Evolutionary conservation across 2,888 invertebrate species (phyloP).

Genomic region (Asteroscopus sphinx): DNA sequence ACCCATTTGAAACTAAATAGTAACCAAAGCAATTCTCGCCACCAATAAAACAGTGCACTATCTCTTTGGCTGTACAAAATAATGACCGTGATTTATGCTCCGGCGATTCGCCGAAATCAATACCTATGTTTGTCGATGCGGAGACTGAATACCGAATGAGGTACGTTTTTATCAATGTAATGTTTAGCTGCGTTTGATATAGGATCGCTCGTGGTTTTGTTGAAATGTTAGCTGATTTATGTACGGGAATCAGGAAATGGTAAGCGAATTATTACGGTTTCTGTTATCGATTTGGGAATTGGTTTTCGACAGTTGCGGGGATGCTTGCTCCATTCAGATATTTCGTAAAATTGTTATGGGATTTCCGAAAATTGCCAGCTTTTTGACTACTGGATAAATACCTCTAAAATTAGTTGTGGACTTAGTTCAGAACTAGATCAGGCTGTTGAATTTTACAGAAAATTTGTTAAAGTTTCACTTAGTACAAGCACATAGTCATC

Average conservation of each 20-base stretch:
- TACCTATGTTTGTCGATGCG: slow-evolving; percentile 41
- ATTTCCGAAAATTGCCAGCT: no score
- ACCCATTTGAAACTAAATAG: not conserved
- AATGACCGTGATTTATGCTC: slow-evolving; percentile 52
- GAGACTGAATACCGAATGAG: slow-evolving; percentile 47
- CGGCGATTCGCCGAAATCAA: slow-evolving; percentile 43
- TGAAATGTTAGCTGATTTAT: slow-evolving; percentile 40
- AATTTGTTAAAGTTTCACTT: no score
- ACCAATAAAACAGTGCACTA: slow-evolving; percentile 19
- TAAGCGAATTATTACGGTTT: slow-evolving; percentile 21
- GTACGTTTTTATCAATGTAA: slow-evolving; percentile 40
- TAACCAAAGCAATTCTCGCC: slow-evolving; percentile 10
- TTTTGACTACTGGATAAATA: no score
- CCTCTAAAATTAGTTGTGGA: no score
- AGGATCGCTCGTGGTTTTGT: slow-evolving; percentile 23
- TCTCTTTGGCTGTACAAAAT: slow-evolving; percentile 31
- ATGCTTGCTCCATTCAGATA: no score
- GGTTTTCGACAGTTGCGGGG: not conserved
- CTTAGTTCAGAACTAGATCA: no score
- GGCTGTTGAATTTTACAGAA: no score
- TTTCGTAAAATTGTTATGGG: no score
- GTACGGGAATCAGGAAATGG: slow-evolving; percentile 17
- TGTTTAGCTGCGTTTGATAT: slow-evolving; percentile 39
- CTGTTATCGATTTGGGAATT: slow-evolving; percentile 7
- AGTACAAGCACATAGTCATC: no score